These are phyloP conservation scores for Gobius niger DNA, from an alignment of 2,113 vertebrate genomes.

Conservation along the genomic window DNA sequence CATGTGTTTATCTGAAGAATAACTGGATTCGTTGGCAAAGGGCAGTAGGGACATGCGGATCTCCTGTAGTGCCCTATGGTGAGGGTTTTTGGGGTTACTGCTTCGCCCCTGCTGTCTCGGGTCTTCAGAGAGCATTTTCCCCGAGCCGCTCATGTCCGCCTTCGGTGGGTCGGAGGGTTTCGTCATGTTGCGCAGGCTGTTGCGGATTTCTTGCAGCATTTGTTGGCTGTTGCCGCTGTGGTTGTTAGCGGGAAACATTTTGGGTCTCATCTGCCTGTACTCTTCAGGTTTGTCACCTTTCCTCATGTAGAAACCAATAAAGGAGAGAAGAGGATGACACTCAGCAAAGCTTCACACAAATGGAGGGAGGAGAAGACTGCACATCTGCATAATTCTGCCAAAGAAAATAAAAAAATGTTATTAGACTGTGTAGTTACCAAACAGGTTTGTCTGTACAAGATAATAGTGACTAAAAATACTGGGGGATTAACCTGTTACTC, in stretches of 20 bases:
- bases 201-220: conserved; percentile 97
- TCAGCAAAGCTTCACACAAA: conserved; percentile 37
- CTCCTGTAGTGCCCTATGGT: conserved; percentile 93
- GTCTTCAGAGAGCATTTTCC: conserved; percentile 85
- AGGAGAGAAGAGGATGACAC: conserved; percentile 62
- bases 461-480: not conserved
- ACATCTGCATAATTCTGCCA: conserved; percentile 52
- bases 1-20: conserved; percentile 86
- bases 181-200: conserved; percentile 92
- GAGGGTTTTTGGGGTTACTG: conserved; percentile 83
- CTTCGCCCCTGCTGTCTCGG: conserved; percentile 85
- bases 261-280: conserved; percentile 97
- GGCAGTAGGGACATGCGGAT: conserved; percentile 92
- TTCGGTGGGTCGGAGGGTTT: conserved; percentile 89
- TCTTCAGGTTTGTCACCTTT: conserved; percentile 96
- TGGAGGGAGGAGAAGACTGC: conserved; percentile 24
- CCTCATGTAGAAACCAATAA: conserved; percentile 91
- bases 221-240: conserved; percentile 93
- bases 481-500: not conserved
- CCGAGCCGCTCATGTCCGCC: conserved; percentile 71
- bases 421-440: conserved; percentile 24
- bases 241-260: conserved; percentile 96
- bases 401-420: not conserved
- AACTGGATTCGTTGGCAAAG: conserved; percentile 85
- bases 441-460: conserved; percentile 34